Conservation (phyloP, 1,140 invertebrate species). For the Pectinophora gossypiella region DNA sequence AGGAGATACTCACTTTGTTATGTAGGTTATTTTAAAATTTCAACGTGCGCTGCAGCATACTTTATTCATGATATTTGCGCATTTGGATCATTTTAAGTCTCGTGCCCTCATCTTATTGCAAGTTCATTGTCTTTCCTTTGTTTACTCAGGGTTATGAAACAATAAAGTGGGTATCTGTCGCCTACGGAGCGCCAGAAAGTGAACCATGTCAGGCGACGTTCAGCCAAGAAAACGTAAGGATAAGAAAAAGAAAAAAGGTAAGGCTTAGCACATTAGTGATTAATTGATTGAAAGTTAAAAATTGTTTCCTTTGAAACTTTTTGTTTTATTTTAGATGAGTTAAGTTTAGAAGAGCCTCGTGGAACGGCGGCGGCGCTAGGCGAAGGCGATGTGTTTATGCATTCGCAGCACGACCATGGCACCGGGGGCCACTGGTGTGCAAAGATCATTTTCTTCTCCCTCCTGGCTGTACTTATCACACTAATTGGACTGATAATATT, state of each 20-base stretch:
- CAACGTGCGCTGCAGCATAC: slow-evolving; percentile 49
- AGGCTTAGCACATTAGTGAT: slow-evolving; percentile 18
- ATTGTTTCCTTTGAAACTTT: slow-evolving; percentile 8
- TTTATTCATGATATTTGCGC: slow-evolving; percentile 60
- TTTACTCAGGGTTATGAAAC: slow-evolving; percentile 71
- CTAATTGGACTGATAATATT: slow-evolving; percentile 86
- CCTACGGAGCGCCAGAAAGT: slow-evolving; percentile 54
- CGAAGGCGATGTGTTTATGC: slow-evolving; percentile 82
- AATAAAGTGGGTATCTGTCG: slow-evolving; percentile 53
- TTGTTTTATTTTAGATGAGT: slow-evolving; percentile 61
- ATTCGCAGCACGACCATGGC: slow-evolving; percentile 83
- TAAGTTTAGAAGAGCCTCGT: slow-evolving; percentile 56
- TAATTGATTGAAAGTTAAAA: slow-evolving; percentile 1
- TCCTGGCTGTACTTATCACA: slow-evolving; percentile 82
- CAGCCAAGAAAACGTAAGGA: slow-evolving; percentile 84
- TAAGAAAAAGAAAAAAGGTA: slow-evolving; percentile 84
- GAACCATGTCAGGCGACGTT: slow-evolving; percentile 82
- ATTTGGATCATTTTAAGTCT: slow-evolving; percentile 42
- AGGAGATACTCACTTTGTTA: slow-evolving; percentile 47
- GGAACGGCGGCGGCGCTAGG: slow-evolving; percentile 54
- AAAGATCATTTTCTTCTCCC: slow-evolving; percentile 86
- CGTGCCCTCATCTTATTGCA: slow-evolving; percentile 25
- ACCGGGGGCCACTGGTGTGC: slow-evolving; percentile 88
- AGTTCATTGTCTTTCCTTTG: slow-evolving; percentile 50
- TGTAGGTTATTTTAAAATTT: slow-evolving; percentile 72